A percentile compares a stretch with the other conserved stretches of the same genome.
Evolutionary conservation across 2,888 invertebrate genomes (phyloP).

Genomic region (Calameuta pallipes): DNA sequence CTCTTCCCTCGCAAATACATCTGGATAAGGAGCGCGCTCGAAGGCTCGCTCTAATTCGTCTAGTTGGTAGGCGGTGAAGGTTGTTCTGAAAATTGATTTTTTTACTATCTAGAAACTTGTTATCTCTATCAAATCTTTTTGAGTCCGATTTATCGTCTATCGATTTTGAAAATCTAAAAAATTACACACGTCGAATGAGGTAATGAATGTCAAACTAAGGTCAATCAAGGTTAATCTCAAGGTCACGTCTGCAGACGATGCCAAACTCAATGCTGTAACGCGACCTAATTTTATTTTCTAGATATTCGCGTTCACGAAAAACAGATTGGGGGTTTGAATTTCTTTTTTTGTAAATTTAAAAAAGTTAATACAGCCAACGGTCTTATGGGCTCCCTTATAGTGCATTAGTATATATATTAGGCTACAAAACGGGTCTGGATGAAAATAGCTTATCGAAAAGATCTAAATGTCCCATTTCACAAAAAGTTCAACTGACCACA

Average conservation of each 20-base stretch:
- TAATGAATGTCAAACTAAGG: not conserved
- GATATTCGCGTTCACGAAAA: not conserved
- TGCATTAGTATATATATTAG: not conserved
- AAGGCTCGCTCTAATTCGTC: conserved; percentile 95
- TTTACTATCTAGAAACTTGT: not conserved
- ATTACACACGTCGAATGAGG: not conserved
- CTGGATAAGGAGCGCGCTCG: conserved; percentile 95
- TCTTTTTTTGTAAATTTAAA: not conserved
- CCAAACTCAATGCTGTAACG: not conserved
- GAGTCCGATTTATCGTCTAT: not conserved
- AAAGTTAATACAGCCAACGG: not conserved
- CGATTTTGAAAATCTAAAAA: not conserved
- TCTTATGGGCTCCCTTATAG: not conserved
- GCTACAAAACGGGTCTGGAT: not conserved
- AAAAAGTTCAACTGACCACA: conserved; percentile 26
- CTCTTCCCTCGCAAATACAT: conserved; percentile 95
- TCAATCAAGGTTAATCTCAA: not conserved
- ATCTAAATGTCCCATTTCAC: conserved; percentile 24
- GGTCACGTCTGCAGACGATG: not conserved
- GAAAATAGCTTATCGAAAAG: conserved; percentile 11
- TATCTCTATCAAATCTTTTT: not conserved
- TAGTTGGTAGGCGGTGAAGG: conserved; percentile 94
- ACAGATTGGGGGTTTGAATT: not conserved
- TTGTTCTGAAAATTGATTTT: conserved; percentile 76
- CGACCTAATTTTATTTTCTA: not conserved